These are phyloP conservation scores for Nomada ruficornis DNA, from an alignment of 2,888 invertebrate genomes.

Conservation along the genomic window DNA sequence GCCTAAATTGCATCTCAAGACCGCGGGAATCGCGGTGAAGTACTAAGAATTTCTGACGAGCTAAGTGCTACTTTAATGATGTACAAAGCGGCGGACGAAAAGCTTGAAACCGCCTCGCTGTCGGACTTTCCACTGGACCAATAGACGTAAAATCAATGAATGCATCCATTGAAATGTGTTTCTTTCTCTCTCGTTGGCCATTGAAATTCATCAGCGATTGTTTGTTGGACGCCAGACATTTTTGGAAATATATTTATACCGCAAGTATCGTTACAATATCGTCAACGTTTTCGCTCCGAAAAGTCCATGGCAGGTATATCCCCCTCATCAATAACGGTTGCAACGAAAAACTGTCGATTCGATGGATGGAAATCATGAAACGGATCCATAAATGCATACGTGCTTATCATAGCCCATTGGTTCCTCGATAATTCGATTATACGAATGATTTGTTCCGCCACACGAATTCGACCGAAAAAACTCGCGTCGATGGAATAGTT, in stretches of 20 bases:
- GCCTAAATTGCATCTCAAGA: slow-evolving; percentile 47
- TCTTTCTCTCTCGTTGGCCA: background rate
- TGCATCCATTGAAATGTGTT: background rate
- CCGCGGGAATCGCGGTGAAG: slow-evolving; percentile 1
- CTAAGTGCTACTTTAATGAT: slow-evolving; percentile 37
- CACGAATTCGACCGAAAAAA: slow-evolving; percentile 29
- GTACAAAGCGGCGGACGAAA: slow-evolving; percentile 24
- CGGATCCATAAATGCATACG: slow-evolving; percentile 29
- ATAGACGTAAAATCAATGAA: background rate
- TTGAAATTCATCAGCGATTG: background rate
- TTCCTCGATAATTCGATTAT: slow-evolving; percentile 50
- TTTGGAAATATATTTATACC: background rate
- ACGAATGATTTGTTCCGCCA: slow-evolving; percentile 43
- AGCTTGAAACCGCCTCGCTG: slow-evolving; percentile 14
- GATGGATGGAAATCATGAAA: slow-evolving; percentile 32
- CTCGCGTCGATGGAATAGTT: slow-evolving; percentile 29
- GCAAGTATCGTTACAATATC: background rate
- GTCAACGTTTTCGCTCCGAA: background rate
- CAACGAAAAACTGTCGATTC: background rate
- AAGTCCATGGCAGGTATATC: background rate
- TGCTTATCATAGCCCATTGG: slow-evolving; percentile 41
- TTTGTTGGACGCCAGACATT: background rate
- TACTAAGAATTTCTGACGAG: slow-evolving; percentile 18
- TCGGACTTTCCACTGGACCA: slow-evolving; percentile 1
- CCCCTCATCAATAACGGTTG: background rate